Conservation (phyloP, 2,797 vertebrate genomes). For the Trematomus bernacchii region DNA sequence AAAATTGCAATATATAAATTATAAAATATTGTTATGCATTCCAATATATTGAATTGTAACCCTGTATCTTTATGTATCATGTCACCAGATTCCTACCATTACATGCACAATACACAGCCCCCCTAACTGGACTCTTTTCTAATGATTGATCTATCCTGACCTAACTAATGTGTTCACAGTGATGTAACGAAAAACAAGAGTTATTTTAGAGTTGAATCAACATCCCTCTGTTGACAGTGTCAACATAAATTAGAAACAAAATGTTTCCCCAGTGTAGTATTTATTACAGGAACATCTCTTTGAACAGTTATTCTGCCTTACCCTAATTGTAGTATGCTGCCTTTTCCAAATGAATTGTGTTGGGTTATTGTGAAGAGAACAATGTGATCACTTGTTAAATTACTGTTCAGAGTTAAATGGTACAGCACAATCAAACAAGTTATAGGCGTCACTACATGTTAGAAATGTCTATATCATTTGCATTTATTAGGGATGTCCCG, state of each 20-base stretch:
- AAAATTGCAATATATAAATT: too few species aligned
- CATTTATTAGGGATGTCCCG: too few species aligned
- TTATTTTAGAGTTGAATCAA: background rate
- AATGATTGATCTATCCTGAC: background rate
- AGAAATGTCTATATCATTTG: background rate
- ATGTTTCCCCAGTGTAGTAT: background rate
- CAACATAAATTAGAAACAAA: background rate
- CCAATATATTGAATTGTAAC: too few species aligned
- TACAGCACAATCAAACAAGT: background rate
- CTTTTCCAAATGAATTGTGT: background rate
- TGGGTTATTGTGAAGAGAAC: background rate
- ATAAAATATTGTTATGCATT: too few species aligned
- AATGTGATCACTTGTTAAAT: background rate
- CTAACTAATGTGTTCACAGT: background rate
- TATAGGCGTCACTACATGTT: background rate
- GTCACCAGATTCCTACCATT: too few species aligned
- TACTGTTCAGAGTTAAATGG: background rate
- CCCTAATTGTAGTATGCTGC: background rate
- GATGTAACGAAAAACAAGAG: background rate
- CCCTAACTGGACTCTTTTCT: background rate
- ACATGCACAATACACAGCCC: too few species aligned
- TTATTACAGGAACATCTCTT: background rate
- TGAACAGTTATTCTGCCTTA: background rate
- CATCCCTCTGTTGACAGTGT: background rate
- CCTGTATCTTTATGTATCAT: too few species aligned